Evolutionary conservation across 2,113 vertebrate species (phyloP).

Genomic region (Mormyrus iriodes): DNA sequence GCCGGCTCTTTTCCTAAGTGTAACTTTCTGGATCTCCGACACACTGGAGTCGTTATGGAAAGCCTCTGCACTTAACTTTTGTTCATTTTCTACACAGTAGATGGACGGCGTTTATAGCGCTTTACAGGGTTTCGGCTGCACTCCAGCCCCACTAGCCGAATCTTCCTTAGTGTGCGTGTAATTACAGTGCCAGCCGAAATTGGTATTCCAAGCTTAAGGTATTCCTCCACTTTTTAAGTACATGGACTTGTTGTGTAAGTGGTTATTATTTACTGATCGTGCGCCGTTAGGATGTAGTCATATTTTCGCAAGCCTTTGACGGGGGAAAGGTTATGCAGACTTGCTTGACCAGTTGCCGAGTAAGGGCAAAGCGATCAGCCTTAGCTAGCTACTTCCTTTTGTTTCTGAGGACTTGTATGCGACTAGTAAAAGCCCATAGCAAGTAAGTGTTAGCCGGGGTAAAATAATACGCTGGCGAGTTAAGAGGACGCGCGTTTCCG

Average conservation of each 20-base stretch:
- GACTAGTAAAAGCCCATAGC: not conserved
- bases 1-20: not conserved
- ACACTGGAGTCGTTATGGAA: not conserved
- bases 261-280: not conserved
- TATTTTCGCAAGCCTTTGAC: conserved; percentile 39
- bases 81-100: not conserved
- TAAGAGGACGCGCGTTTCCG: not conserved
- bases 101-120: not conserved
- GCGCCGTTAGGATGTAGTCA: not conserved
- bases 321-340: conserved; percentile 42
- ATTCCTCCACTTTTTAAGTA: not conserved
- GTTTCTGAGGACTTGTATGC: not conserved
- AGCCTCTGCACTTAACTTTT: not conserved
- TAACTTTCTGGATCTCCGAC: conserved; percentile 1
- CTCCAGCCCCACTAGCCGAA: not conserved
- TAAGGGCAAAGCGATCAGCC: conserved; percentile 56
- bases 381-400: conserved; percentile 53
- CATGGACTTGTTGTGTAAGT: not conserved
- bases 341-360: conserved; percentile 57
- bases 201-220: not conserved
- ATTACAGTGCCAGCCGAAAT: not conserved
- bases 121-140: not conserved
- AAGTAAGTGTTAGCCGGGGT: not conserved
- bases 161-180: not conserved
- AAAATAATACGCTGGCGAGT: not conserved